Percentiles rank a stretch among this genome's conserved stretches.
phyloP scores from a whole-genome alignment of 2,888 invertebrate species.

The Epiblema foenella region DNA sequence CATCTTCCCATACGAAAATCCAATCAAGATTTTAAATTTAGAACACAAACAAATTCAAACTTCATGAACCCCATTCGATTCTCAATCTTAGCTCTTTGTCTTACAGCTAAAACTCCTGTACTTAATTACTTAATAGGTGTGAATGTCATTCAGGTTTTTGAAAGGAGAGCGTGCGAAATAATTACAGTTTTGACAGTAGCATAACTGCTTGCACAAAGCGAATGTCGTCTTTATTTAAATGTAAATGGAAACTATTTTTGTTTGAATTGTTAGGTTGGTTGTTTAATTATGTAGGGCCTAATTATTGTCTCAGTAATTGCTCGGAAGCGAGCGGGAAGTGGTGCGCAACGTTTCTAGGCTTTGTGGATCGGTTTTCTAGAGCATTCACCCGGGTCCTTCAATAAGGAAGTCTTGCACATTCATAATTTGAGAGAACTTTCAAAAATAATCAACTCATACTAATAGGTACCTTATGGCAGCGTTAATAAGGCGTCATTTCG shows the following conservation, averaged over 20 bases:
- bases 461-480: too few relatives aligned
- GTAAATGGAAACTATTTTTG: conserved; percentile 16
- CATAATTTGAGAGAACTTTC: not conserved
- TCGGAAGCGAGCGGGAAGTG: conserved; percentile 38
- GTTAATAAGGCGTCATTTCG: too few relatives aligned
- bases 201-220: conserved; percentile 47
- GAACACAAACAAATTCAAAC: conserved; percentile 33
- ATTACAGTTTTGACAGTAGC: conserved; percentile 66
- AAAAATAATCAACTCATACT: not conserved
- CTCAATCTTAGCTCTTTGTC: conserved; percentile 45
- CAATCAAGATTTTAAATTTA: conserved; percentile 50
- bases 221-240: conserved; percentile 8
- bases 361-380: conserved; percentile 32
- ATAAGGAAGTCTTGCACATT: conserved; percentile 12
- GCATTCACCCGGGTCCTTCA: conserved; percentile 19
- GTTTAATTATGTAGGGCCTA: conserved; percentile 42
- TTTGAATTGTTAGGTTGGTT: conserved; percentile 1
- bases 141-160: conserved; percentile 48
- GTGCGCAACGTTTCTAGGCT: conserved; percentile 32
- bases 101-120: conserved; percentile 40
- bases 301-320: conserved; percentile 43
- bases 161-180: conserved; percentile 70
- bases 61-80: conserved; percentile 25
- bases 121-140: conserved; percentile 37
- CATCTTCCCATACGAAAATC: conserved; percentile 50